Conservation (phyloP, 2,113 vertebrate species). For the Reinhardtius hippoglossoides region DNA sequence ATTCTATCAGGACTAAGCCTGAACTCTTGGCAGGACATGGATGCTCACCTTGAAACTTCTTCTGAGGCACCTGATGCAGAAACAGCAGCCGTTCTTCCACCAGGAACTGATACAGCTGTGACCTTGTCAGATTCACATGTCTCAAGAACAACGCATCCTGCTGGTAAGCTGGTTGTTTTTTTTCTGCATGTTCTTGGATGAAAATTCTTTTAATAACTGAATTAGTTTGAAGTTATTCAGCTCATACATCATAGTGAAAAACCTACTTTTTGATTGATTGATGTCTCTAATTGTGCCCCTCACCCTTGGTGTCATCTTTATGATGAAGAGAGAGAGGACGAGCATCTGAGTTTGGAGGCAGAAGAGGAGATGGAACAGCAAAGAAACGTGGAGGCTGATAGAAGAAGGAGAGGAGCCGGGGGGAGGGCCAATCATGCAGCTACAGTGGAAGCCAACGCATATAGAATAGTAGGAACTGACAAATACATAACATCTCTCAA, state of each 20-base stretch:
- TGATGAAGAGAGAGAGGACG: conserved; percentile 23
- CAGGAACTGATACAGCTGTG: background rate
- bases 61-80: conserved; percentile 17
- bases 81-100: background rate
- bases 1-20: conserved; percentile 27
- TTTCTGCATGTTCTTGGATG: background rate
- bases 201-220: background rate
- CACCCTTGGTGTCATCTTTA: background rate
- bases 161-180: conserved; percentile 48
- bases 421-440: conserved; percentile 55
- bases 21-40: background rate
- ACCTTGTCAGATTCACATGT: background rate
- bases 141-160: background rate
- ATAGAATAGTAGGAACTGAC: conserved; percentile 66
- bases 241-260: background rate
- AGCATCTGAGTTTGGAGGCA: background rate
- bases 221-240: background rate
- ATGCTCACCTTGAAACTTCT: background rate
- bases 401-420: conserved; percentile 62
- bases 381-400: conserved; percentile 9
- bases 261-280: background rate
- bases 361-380: conserved; percentile 16
- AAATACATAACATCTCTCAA: background rate
- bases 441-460: conserved; percentile 62
- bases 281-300: background rate